Conservation (phyloP, 23 tunicate species). For the Ciona savignyi region DNA sequence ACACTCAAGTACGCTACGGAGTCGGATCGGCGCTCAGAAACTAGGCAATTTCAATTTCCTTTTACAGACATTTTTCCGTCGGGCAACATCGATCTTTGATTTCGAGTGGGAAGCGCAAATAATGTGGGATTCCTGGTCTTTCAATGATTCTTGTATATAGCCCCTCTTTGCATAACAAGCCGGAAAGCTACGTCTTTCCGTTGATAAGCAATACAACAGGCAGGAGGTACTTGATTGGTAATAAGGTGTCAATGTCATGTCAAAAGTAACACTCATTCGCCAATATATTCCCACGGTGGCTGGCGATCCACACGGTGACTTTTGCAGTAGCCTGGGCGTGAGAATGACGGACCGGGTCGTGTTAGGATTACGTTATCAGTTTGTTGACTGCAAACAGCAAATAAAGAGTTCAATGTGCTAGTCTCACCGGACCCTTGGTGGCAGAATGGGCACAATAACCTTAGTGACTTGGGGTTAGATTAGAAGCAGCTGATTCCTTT, state of each 20-base stretch:
- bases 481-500: too few species aligned
- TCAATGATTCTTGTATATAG: too few species aligned
- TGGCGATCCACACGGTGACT: too few species aligned
- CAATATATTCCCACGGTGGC: too few species aligned
- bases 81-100: too few species aligned
- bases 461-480: too few species aligned
- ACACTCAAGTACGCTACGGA: neutral
- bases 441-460: neutral
- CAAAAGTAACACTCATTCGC: too few species aligned
- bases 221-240: too few species aligned
- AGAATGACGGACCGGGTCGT: neutral
- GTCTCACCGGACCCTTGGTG: neutral
- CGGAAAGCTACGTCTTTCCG: neutral
- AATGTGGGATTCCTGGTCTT: neutral
- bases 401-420: neutral
- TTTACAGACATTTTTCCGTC: neutral
- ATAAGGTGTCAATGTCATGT: too few species aligned
- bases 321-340: too few species aligned
- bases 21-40: neutral
- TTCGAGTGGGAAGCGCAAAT: neutral
- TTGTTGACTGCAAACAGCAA: conserved; percentile 1
- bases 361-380: neutral
- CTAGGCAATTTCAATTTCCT: neutral
- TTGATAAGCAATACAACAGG: neutral
- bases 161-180: neutral